These are phyloP conservation scores for Holothuria glaberrima DNA, from an alignment of 35 echinoderm and acorn worm genomes.

Conservation along the genomic window DNA sequence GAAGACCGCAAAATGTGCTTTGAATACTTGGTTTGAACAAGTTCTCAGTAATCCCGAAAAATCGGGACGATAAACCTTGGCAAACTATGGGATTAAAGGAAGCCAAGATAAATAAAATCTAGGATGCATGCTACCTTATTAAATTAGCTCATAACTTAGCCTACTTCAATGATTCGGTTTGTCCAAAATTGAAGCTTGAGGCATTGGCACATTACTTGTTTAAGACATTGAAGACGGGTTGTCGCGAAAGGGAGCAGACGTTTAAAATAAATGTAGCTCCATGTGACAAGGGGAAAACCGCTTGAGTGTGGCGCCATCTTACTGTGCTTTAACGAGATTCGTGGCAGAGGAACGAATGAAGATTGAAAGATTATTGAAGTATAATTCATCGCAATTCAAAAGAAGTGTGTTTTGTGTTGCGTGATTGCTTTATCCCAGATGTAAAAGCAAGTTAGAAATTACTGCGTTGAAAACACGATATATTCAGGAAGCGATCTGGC, in stretches of 20 bases:
- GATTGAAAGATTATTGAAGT: constrained; percentile 27
- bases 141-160: constrained; percentile 55
- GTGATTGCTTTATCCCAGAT: neutral
- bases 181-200: constrained; percentile 39
- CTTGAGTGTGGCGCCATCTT: constrained; percentile 1
- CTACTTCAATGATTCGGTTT: constrained; percentile 39
- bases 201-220: constrained; percentile 16
- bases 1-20: too few species aligned
- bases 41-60: too few species aligned
- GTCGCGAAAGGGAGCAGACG: constrained; percentile 34
- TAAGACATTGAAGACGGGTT: constrained; percentile 21
- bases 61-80: constrained; percentile 9
- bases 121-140: constrained; percentile 38
- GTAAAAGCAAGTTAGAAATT: too few species aligned
- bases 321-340: constrained; percentile 1
- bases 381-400: constrained; percentile 22
- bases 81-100: constrained; percentile 30
- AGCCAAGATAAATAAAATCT: constrained; percentile 33
- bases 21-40: too few species aligned
- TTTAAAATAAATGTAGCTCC: constrained; percentile 30
- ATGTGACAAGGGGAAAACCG: neutral
- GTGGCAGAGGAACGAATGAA: neutral
- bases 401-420: constrained; percentile 28
- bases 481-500: too few species aligned
- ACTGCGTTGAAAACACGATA: too few species aligned